A percentile compares a stretch with the other conserved stretches of the same genome.
phyloP scores from a whole-genome alignment of 2,113 vertebrate species.

The Alligator mississippiensis region DNA sequence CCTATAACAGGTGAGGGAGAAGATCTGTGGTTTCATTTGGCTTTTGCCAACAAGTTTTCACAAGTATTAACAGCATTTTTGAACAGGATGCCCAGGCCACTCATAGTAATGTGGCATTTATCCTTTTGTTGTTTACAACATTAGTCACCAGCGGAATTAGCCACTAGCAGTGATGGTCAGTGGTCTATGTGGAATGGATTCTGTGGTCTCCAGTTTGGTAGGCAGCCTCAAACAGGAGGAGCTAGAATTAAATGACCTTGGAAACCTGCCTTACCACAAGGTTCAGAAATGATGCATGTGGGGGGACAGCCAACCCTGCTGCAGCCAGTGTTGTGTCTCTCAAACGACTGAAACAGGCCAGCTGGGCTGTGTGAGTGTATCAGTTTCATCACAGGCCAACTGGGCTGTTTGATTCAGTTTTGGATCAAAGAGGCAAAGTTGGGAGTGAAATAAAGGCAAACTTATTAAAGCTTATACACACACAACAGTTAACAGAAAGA shows the following conservation, averaged over 20 bases:
- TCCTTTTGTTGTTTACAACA: too few relatives aligned
- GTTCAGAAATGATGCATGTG: neutral
- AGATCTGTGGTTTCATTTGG: fast-evolving
- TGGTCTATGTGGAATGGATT: neutral
- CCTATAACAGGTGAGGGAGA: conserved; percentile 90
- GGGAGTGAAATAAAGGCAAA: too few relatives aligned
- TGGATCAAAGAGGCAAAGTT: too few relatives aligned
- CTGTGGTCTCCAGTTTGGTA: neutral
- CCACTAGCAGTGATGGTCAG: neutral
- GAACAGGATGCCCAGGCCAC: fast-evolving
- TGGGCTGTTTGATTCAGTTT: too few relatives aligned
- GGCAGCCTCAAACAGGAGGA: neutral
- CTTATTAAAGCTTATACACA: too few relatives aligned
- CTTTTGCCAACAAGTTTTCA: neutral
- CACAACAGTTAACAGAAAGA: too few relatives aligned
- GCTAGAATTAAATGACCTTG: fast-evolving
- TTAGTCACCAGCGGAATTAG: neutral
- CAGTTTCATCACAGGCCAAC: neutral
- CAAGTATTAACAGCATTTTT: fast-evolving
- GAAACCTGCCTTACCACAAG: neutral
- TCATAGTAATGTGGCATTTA: too few relatives aligned
- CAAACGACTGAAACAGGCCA: too few relatives aligned
- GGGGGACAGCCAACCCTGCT: neutral
- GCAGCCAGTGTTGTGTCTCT: fast-evolving
- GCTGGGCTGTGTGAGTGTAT: neutral